Percentiles rank a stretch among this genome's conserved stretches.
Conservation (phyloP, 2,888 invertebrate genomes). For the Apodemia hepburni region DNA sequence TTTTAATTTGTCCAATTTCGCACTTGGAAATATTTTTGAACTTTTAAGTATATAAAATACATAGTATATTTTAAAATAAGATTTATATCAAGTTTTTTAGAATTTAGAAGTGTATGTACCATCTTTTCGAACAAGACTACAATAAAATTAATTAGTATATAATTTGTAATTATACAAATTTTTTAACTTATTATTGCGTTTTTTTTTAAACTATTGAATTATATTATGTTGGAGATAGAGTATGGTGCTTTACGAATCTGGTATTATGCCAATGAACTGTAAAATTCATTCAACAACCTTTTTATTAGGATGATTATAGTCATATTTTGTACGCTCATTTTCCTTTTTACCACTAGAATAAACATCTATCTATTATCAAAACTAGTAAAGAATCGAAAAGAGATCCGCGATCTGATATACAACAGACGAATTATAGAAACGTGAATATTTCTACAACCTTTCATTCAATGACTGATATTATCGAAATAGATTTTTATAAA, state of each 20-base stretch:
- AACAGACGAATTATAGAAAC: conserved; percentile 13
- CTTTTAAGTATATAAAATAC: no score
- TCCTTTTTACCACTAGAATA: conserved; percentile 38
- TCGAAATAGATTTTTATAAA: conserved; percentile 13
- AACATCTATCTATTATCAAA: conserved; percentile 33
- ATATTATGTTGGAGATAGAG: no score
- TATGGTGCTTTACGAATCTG: neutral
- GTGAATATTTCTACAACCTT: neutral
- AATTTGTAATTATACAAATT: no score
- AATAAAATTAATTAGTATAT: no score
- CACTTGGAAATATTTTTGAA: no score
- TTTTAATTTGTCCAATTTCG: no score
- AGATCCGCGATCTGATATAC: conserved; percentile 34
- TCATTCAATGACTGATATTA: conserved; percentile 17
- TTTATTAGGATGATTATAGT: conserved; percentile 56
- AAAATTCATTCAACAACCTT: conserved; percentile 51
- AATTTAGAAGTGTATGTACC: no score
- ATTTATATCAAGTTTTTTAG: no score
- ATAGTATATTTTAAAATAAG: no score
- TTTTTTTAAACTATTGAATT: no score
- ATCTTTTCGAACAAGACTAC: no score
- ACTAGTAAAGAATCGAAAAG: conserved; percentile 44
- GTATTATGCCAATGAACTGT: neutral
- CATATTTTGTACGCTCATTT: conserved; percentile 73
- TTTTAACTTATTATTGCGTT: no score